These are phyloP conservation scores for Drosophila neonasuta DNA, from an alignment of 2,888 invertebrate genomes.

Conservation along the genomic window DNA sequence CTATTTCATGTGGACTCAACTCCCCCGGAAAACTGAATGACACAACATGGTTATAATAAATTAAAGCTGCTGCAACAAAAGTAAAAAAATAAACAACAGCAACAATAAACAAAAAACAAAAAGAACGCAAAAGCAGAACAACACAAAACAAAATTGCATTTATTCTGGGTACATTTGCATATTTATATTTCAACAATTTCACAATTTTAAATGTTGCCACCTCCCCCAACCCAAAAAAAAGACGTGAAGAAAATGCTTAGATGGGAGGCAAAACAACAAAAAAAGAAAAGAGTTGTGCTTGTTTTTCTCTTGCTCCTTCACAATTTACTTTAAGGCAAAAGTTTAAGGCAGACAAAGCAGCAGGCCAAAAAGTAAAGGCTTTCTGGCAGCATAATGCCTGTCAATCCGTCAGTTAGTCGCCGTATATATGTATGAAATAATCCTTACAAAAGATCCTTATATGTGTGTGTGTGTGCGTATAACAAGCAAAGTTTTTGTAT, in stretches of 20 bases:
- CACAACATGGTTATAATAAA: slow-evolving; percentile 34
- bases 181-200: slow-evolving; percentile 58
- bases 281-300: slow-evolving; percentile 1
- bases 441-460: slow-evolving; percentile 63
- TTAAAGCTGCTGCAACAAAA: slow-evolving; percentile 47
- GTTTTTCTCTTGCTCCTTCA: background rate
- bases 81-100: slow-evolving; percentile 9
- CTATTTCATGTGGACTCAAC: slow-evolving; percentile 41
- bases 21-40: slow-evolving; percentile 23
- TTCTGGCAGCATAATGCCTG: slow-evolving; percentile 39
- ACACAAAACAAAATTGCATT: slow-evolving; percentile 33
- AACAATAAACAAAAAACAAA: slow-evolving; percentile 23
- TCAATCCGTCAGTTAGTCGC: slow-evolving; percentile 48
- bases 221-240: background rate
- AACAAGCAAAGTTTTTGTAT: slow-evolving; percentile 64
- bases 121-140: slow-evolving; percentile 21
- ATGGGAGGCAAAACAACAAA: background rate
- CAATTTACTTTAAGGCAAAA: slow-evolving; percentile 13
- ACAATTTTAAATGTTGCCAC: slow-evolving; percentile 43
- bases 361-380: slow-evolving; percentile 31
- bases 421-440: slow-evolving; percentile 12
- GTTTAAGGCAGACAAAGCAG: slow-evolving; percentile 16
- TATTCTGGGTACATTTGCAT: slow-evolving; percentile 55
- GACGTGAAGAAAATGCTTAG: background rate
- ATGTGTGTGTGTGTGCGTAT: slow-evolving; percentile 6